Percentiles rank a stretch among this genome's conserved stretches.
Conservation (phyloP, 2,797 vertebrate genomes). For the Pangasius macronema region DNA sequence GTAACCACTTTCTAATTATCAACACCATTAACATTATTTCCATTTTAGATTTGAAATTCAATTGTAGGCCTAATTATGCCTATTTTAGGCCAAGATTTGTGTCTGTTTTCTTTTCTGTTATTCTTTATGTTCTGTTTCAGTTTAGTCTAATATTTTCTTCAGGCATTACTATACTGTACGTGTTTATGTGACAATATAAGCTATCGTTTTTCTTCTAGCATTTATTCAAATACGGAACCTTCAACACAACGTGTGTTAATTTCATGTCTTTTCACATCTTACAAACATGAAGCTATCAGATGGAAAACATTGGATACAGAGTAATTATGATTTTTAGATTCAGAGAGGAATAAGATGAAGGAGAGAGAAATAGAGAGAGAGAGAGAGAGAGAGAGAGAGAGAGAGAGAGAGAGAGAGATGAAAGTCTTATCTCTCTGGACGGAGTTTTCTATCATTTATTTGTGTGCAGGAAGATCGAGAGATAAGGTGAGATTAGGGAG, state of each 20-base stretch:
- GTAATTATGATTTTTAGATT: not conserved
- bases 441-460: constrained; percentile 59
- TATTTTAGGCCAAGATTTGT: not conserved
- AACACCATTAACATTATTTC: not conserved
- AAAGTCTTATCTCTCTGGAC: constrained; percentile 71
- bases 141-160: not conserved
- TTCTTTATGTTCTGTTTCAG: not conserved
- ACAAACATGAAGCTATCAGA: constrained; percentile 57
- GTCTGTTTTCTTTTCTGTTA: not conserved
- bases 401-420: constrained; percentile 55
- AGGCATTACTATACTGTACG: not conserved
- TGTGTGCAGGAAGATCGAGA: constrained; percentile 44
- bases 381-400: constrained; percentile 30
- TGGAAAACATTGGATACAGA: constrained; percentile 6
- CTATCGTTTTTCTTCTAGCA: not conserved
- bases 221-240: not conserved
- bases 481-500: constrained; percentile 48
- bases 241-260: not conserved
- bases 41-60: not conserved
- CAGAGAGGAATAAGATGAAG: constrained; percentile 11
- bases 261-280: constrained; percentile 31
- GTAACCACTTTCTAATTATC: not conserved
- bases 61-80: not conserved
- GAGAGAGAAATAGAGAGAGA: constrained; percentile 18
- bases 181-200: not conserved